phyloP scores from a whole-genome alignment of 2,888 invertebrate genomes.

The Abrostola triplasia region DNA sequence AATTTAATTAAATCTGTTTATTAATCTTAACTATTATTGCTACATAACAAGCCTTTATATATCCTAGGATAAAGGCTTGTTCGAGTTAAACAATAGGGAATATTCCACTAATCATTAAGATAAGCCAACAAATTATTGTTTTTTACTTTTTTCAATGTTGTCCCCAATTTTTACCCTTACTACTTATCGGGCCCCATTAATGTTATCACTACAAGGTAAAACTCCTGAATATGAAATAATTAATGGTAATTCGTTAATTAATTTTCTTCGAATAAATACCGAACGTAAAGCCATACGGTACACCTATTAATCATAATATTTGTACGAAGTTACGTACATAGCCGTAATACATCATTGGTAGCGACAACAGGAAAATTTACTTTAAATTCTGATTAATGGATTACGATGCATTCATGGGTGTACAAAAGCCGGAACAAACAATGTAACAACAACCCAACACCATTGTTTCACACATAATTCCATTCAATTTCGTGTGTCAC shows the following conservation, averaged over 20 bases:
- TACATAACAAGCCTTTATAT: no score
- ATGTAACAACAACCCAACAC: constrained; percentile 40
- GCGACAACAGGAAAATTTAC: constrained; percentile 58
- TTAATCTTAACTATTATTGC: no score
- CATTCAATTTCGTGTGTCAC: constrained; percentile 78
- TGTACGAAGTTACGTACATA: constrained; percentile 16
- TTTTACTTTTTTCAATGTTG: neutral
- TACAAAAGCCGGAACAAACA: constrained; percentile 58
- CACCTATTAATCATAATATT: constrained; percentile 12
- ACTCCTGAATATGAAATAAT: neutral
- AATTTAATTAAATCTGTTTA: no score
- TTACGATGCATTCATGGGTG: constrained; percentile 45
- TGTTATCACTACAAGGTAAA: neutral
- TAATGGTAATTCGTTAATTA: neutral
- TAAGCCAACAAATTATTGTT: neutral
- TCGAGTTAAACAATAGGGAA: no score
- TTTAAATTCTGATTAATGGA: constrained; percentile 47
- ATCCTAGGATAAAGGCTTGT: no score
- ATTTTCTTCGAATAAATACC: no score
- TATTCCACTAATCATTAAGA: no score
- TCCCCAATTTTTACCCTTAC: neutral
- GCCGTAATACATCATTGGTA: constrained; percentile 14
- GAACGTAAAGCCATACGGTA: neutral
- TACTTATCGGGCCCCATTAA: neutral
- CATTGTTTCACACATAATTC: constrained; percentile 68